phyloP scores from a whole-genome alignment of 1,140 invertebrate species.

The Pseudomyrmex pallidus region DNA sequence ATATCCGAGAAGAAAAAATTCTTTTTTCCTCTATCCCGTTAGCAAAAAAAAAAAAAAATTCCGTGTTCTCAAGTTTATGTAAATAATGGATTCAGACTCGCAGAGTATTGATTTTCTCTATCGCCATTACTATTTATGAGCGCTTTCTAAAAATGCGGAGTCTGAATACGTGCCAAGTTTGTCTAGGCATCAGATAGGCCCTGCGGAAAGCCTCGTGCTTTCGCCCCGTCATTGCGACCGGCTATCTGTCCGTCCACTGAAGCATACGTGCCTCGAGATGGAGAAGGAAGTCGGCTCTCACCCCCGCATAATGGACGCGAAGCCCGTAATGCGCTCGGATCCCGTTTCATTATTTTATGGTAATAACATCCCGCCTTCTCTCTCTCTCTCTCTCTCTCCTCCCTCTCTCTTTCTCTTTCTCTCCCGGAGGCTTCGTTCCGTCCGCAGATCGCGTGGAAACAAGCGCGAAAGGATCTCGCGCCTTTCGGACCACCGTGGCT shows the following conservation, averaged over 20 bases:
- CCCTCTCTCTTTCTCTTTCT: too few relatives aligned
- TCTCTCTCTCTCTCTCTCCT: too few relatives aligned
- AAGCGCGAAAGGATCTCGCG: slow-evolving; percentile 53
- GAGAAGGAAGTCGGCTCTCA: slow-evolving; percentile 60
- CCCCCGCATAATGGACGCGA: slow-evolving; percentile 70
- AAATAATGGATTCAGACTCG: neutral
- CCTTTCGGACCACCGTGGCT: slow-evolving; percentile 40
- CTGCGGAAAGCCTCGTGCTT: slow-evolving; percentile 47
- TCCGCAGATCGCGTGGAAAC: slow-evolving; percentile 55
- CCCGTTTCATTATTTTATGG: slow-evolving; percentile 80
- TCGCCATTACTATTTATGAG: neutral
- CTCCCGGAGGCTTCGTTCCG: slow-evolving; percentile 44
- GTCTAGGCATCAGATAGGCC: slow-evolving; percentile 26
- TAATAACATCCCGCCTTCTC: slow-evolving; percentile 71
- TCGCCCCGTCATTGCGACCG: slow-evolving; percentile 72
- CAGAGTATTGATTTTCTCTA: slow-evolving; percentile 2
- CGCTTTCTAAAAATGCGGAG: slow-evolving; percentile 23
- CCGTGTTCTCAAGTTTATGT: neutral
- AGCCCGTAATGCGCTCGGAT: slow-evolving; percentile 73
- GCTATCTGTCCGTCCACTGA: slow-evolving; percentile 73
- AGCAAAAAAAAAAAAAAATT: too few relatives aligned
- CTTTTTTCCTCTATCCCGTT: neutral
- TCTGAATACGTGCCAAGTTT: slow-evolving; percentile 18
- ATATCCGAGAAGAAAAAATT: too few relatives aligned
- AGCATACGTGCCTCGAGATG: slow-evolving; percentile 70